Percentiles rank a stretch among this genome's conserved stretches.
These are phyloP conservation scores for Styela clava DNA, from an alignment of 23 tunicate genomes.

Conservation along the genomic window DNA sequence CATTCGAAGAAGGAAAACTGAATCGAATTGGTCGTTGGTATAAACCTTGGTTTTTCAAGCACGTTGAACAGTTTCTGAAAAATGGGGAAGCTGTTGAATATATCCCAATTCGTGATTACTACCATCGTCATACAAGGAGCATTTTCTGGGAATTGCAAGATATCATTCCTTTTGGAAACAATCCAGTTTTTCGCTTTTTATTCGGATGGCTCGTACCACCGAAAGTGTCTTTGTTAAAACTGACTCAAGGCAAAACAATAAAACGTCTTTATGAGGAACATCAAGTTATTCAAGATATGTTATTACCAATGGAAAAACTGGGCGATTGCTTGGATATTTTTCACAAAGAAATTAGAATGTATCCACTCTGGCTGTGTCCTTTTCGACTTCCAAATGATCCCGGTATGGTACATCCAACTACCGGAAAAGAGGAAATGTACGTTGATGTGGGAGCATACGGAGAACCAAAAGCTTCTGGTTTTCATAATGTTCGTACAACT, in stretches of 20 bases:
- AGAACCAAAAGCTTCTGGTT: slow-evolving; percentile 59
- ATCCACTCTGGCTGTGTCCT: slow-evolving; percentile 87
- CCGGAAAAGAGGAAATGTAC: slow-evolving; percentile 74
- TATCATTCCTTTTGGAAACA: slow-evolving; percentile 86
- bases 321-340: slow-evolving; percentile 58
- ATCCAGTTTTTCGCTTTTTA: slow-evolving; percentile 62
- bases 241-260: slow-evolving; percentile 87
- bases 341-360: slow-evolving; percentile 70
- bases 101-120: slow-evolving; percentile 78
- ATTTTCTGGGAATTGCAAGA: slow-evolving; percentile 92
- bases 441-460: slow-evolving; percentile 90
- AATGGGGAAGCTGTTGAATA: slow-evolving; percentile 54
- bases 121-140: slow-evolving; percentile 82
- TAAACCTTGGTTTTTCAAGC: slow-evolving; percentile 92
- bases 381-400: slow-evolving; percentile 64
- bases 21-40: slow-evolving; percentile 78
- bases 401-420: slow-evolving; percentile 68
- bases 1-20: slow-evolving; percentile 53
- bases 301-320: slow-evolving; percentile 49
- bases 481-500: slow-evolving; percentile 62
- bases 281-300: slow-evolving; percentile 85
- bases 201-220: slow-evolving; percentile 91
- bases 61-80: slow-evolving; percentile 44
- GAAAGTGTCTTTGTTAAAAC: slow-evolving; percentile 72
- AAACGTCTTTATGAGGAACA: slow-evolving; percentile 76